These are phyloP conservation scores for Sardina pilchardus DNA, from an alignment of 2,113 vertebrate species.

Conservation along the genomic window DNA sequence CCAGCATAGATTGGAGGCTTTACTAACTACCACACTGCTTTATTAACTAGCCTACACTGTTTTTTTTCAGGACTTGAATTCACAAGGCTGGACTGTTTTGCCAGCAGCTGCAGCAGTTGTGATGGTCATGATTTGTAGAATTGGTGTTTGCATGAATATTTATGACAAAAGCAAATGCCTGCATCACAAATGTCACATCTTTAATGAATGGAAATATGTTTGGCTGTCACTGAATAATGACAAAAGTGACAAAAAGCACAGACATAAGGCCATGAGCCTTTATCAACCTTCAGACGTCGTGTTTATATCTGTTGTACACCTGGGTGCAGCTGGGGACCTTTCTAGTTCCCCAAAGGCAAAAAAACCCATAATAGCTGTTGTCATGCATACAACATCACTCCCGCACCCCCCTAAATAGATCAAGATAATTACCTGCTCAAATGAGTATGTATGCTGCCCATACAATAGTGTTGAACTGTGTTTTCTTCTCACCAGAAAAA, in stretches of 20 bases:
- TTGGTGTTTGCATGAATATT: neutral
- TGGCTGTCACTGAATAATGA: neutral
- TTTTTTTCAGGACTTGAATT: neutral
- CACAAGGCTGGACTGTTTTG: neutral
- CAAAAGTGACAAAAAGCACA: neutral
- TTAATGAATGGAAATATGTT: neutral
- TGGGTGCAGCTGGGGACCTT: neutral
- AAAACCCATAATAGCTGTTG: neutral
- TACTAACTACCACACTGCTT: neutral
- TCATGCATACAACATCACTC: too few relatives aligned
- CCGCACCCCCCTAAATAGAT: neutral
- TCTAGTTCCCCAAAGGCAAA: neutral
- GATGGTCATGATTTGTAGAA: neutral
- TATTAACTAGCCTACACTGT: too few relatives aligned
- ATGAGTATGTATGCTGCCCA: neutral
- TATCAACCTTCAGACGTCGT: neutral
- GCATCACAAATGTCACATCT: neutral
- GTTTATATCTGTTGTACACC: neutral
- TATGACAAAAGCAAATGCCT: neutral
- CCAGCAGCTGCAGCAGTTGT: neutral
- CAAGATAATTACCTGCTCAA: neutral
- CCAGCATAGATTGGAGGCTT: neutral
- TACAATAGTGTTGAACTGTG: neutral
- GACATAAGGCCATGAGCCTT: neutral
- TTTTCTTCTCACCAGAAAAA: neutral